Base-by-base conservation (phyloP, 2,888 invertebrate genomes). In the Arrhopalites spinosus region DNA sequence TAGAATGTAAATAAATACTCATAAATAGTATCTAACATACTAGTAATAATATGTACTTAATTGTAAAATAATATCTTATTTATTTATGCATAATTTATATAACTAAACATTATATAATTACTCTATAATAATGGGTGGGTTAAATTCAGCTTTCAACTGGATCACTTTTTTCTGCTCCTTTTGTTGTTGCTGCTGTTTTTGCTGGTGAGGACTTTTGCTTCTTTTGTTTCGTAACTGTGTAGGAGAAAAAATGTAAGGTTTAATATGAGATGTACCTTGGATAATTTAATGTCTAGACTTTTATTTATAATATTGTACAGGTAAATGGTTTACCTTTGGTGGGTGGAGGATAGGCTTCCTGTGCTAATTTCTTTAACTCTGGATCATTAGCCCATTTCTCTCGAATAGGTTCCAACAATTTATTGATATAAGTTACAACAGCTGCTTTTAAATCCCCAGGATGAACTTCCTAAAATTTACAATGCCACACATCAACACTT, bases 401-500 rank as follows among this genome's bases (percentile, higher is more conserved):
- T 82, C 96, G 90, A 83, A 99, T 92, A 20, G 98, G 97, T 76
- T 92, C 93, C 81, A 98, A 86, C 53, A 98, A 87, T 84, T 88
- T 89, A 86, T 98, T 98, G 25, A 99, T 91, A 83, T 92, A 92
- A 78, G 87, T 86, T 86, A 94, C 95, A 8, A 94, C 94, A 23
- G 93, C 90, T 47, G 87, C 88, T 87, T 99, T 99, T 81, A 99
- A 88, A 87, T 98, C 98, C 20, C 91, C 97, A 27, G 98, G 98
- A 87, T 98, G 97, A 73, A 98, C 87, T 82, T 91, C 90, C 85
- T 93, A 17, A 30, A 64, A 53, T 53, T 20, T 17, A 53, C 23
- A 17, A 53, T 8, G 53, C 53, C 3, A 8, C 3, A 53, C 53
- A 36, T 7, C 36, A 11, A 36, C 36, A 36, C 36, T 36, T 53